phyloP scores from a whole-genome alignment of 2,113 vertebrate genomes.

The Lagenorhynchus albirostris region DNA sequence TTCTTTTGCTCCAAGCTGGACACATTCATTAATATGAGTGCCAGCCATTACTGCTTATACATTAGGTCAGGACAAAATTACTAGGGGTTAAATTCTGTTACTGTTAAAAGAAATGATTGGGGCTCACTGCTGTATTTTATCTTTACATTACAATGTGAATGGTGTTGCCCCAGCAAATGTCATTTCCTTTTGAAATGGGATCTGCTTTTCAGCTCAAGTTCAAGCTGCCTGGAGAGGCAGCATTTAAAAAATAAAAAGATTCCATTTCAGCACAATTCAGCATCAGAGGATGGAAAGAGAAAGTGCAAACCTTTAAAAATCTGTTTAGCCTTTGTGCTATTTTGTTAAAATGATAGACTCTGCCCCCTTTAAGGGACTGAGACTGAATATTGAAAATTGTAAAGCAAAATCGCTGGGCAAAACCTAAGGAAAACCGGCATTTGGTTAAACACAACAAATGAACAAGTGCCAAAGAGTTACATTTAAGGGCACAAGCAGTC shows the following conservation, averaged over 20 bases:
- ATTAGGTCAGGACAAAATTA: constrained; percentile 36
- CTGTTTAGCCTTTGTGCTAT: constrained; percentile 67
- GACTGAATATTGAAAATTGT: constrained; percentile 67
- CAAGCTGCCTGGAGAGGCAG: constrained; percentile 66
- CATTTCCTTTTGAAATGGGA: constrained; percentile 73
- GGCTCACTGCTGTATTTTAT: constrained; percentile 51
- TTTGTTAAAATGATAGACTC: constrained; percentile 70
- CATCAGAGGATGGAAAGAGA: constrained; percentile 69
- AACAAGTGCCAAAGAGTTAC: constrained; percentile 77
- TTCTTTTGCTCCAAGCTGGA: constrained; percentile 24
- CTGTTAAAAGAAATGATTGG: constrained; percentile 42
- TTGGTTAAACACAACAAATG: constrained; percentile 81
- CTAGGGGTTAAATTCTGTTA: constrained; percentile 39
- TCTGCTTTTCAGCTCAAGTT: constrained; percentile 72
- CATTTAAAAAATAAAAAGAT: constrained; percentile 72
- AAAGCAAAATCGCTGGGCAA: constrained; percentile 73
- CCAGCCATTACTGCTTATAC: neutral
- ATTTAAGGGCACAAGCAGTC: constrained; percentile 80
- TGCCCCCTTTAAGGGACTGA: constrained; percentile 69
- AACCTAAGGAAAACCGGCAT: constrained; percentile 73
- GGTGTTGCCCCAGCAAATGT: constrained; percentile 48
- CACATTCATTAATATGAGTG: constrained; percentile 21
- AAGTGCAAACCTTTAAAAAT: constrained; percentile 75
- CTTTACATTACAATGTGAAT: constrained; percentile 47
- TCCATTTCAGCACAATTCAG: constrained; percentile 74